These are phyloP conservation scores for Sylvia borin DNA, from an alignment of 2,797 vertebrate genomes.

Conservation along the genomic window DNA sequence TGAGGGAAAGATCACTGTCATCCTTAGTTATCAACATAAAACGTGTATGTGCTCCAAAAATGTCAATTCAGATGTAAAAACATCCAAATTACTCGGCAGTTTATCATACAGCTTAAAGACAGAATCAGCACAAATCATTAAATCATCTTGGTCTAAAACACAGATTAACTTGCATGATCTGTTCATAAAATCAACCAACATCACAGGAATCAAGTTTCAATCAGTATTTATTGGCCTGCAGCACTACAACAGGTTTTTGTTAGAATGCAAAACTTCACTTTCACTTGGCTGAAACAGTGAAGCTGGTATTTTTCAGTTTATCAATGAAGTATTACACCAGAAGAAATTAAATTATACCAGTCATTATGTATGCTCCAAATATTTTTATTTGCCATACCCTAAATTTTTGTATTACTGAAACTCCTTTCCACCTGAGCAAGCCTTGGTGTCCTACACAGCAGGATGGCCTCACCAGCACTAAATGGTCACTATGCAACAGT, in stretches of 20 bases:
- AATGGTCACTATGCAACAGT: not conserved
- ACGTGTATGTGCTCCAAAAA: not conserved
- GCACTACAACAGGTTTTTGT: not conserved
- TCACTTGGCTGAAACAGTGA: not conserved
- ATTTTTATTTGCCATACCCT: not conserved
- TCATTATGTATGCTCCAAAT: not conserved
- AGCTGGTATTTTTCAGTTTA: not conserved
- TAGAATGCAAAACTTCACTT: not conserved
- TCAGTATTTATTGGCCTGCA: not conserved
- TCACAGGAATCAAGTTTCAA: not conserved
- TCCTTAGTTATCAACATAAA: not conserved
- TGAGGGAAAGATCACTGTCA: not conserved
- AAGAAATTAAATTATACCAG: not conserved
- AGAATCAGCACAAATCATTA: not conserved
- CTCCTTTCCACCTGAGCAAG: not conserved
- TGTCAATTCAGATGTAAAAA: not conserved
- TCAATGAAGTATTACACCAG: not conserved
- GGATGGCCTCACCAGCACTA: not conserved
- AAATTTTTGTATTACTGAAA: not conserved
- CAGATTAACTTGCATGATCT: not conserved
- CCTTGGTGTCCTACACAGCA: not conserved
- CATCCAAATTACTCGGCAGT: not conserved
- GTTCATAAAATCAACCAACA: not conserved
- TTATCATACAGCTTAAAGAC: not conserved
- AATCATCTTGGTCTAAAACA: not conserved